These are phyloP conservation scores for Rynchops niger DNA, from an alignment of 2,113 vertebrate genomes.

Conservation along the genomic window DNA sequence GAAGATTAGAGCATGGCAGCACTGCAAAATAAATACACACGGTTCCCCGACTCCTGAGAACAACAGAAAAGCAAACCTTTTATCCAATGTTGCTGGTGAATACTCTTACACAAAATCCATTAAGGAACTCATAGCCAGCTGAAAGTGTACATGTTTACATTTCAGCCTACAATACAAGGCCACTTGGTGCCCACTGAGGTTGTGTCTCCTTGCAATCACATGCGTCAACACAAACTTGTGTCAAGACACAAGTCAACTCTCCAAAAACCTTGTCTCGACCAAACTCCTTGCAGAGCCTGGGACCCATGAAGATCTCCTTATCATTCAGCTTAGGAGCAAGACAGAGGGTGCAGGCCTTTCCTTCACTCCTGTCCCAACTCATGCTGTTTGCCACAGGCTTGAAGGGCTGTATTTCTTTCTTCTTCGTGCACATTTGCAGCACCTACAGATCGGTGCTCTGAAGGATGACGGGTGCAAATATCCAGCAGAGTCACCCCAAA, in stretches of 20 bases:
- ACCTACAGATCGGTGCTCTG: fast-evolving
- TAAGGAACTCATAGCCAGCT: neutral
- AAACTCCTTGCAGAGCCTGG: neutral
- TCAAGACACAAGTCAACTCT: neutral
- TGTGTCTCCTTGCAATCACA: neutral
- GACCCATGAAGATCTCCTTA: neutral
- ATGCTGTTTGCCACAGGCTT: neutral
- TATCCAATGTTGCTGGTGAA: neutral
- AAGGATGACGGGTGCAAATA: neutral
- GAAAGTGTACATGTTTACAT: neutral
- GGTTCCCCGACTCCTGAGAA: neutral
- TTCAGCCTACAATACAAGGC: neutral
- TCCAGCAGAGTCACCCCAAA: neutral
- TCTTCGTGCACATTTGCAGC: neutral
- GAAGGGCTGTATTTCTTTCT: neutral
- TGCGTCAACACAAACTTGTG: neutral
- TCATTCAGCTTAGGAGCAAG: neutral
- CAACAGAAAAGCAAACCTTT: neutral
- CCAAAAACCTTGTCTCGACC: neutral
- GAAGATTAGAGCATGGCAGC: neutral
- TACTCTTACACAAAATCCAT: neutral
- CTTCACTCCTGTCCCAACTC: neutral
- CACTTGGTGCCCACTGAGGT: neutral
- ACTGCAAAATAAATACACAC: neutral
- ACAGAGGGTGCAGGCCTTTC: neutral